Base-by-base conservation (phyloP, 2,113 vertebrate genomes). In the Sapajus apella region DNA sequence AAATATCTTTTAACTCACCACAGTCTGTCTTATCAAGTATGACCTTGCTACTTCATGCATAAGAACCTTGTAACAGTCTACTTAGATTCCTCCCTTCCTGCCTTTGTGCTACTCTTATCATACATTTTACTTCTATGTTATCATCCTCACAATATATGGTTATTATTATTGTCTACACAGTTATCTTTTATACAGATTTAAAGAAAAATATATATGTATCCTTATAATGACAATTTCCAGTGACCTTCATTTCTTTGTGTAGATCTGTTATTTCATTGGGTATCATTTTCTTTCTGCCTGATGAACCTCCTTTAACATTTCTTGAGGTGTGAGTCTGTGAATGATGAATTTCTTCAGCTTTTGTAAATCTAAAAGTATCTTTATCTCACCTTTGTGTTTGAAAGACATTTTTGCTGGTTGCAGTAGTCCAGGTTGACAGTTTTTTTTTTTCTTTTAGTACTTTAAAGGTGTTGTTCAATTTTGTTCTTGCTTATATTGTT, bases 1-100 rank as follows among this genome's bases (percentile, higher is more conserved):
- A 64, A 87, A 79, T 7, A 93, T 52, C 45, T 61, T 95, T 95
- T 95, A 89, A 88, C 86, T 96, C 61, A 93, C 25, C 11, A 80
- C 43, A 76, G 56, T 76, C 23, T 94, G 75, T 91, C 23, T 84
- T 75, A 61, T 64, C 52, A 73, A 96, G 20, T 91, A 82, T 64
- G 45, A 89, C 17, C 30, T 37, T 23, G 58, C 73, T 82, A 66
- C 8, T 96, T 94, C 23, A 81, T 27, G 23, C 40, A 30, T 45
- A 81, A 91, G 23, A 94, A 47, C 47, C 61, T 96, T 87, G 27
- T 2, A 82, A 70, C 23, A 86, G 37, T 77, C 52, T 68, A 79
- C 14, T 61, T 94, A 91, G 61, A 94, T 80, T 61, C 80, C 77
- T 88, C 70, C 12, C 16, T 35, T 85, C 40, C 14, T 58, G 37